Percentiles rank a stretch among this genome's conserved stretches.
These are phyloP conservation scores for Auanema freiburgensis DNA, from an alignment of 2,888 invertebrate genomes.

Conservation along the genomic window DNA sequence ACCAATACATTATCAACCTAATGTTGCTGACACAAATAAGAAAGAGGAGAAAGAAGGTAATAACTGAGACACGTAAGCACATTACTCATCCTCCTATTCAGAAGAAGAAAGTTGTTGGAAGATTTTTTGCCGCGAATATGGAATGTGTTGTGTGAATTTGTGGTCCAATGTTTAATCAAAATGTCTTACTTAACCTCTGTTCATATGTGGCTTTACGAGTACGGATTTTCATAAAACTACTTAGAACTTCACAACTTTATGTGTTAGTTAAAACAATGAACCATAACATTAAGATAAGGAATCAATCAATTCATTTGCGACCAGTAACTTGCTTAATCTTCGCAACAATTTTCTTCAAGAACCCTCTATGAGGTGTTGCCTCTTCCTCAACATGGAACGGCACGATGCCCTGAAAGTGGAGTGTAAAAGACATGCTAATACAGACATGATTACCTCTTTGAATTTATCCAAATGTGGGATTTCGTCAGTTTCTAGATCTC, in stretches of 20 bases:
- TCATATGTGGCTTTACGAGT: neutral
- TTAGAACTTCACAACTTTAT: neutral
- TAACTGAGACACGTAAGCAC: neutral
- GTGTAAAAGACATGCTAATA: neutral
- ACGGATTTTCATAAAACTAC: neutral
- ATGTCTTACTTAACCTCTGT: neutral
- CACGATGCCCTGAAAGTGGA: slow-evolving; percentile 24
- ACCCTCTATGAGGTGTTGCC: slow-evolving; percentile 23
- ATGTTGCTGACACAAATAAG: slow-evolving; percentile 8
- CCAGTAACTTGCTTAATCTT: slow-evolving; percentile 15
- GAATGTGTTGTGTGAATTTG: slow-evolving; percentile 23
- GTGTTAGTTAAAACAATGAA: neutral
- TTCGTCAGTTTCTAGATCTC: too few relatives aligned
- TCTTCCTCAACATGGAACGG: slow-evolving; percentile 39
- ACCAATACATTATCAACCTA: slow-evolving; percentile 4
- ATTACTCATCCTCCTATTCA: neutral
- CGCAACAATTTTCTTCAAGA: slow-evolving; percentile 30
- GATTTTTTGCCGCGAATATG: slow-evolving; percentile 25
- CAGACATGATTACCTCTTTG: too few relatives aligned
- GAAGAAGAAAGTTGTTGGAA: slow-evolving; percentile 23
- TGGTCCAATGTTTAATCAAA: slow-evolving; percentile 12
- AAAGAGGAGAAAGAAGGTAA: slow-evolving; percentile 12
- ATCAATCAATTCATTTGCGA: neutral
- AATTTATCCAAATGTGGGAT: too few relatives aligned
- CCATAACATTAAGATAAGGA: neutral